These are phyloP conservation scores for Bergia sp. DNA, from an alignment of 92 coral and sea anemone species.

Conservation along the genomic window DNA sequence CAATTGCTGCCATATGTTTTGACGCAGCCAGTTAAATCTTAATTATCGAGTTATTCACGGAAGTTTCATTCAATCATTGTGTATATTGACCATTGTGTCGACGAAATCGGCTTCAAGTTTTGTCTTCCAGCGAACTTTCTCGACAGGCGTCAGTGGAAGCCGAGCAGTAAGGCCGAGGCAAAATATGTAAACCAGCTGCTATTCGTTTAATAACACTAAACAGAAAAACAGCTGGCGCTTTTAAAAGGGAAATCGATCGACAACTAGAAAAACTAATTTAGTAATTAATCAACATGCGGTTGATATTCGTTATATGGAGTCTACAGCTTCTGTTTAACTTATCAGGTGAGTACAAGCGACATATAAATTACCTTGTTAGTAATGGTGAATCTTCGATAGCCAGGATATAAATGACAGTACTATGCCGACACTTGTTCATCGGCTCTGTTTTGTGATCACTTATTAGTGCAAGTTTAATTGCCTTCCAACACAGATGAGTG, in stretches of 20 bases:
- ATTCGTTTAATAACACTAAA: not conserved
- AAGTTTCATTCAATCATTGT: not conserved
- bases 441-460: not conserved
- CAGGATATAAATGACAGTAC: not conserved
- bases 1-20: too few species aligned
- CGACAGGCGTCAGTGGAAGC: not conserved
- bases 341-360: not conserved
- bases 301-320: not conserved
- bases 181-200: not conserved
- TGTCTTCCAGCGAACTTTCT: not conserved
- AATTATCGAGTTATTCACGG: not conserved
- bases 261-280: not conserved
- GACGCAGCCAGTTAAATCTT: not conserved
- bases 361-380: not conserved
- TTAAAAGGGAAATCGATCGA: not conserved
- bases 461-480: not conserved
- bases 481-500: not conserved
- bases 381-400: too few species aligned
- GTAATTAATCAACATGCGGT: not conserved
- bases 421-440: not conserved
- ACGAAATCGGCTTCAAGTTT: too few species aligned
- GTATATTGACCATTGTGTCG: not conserved
- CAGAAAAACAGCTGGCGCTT: not conserved
- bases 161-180: not conserved
- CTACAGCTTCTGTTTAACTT: not conserved